A percentile compares a stretch with the other conserved stretches of the same genome.
Evolutionary conservation across 2,888 invertebrate species (phyloP).

Genomic region (Microchrysa polita): DNA sequence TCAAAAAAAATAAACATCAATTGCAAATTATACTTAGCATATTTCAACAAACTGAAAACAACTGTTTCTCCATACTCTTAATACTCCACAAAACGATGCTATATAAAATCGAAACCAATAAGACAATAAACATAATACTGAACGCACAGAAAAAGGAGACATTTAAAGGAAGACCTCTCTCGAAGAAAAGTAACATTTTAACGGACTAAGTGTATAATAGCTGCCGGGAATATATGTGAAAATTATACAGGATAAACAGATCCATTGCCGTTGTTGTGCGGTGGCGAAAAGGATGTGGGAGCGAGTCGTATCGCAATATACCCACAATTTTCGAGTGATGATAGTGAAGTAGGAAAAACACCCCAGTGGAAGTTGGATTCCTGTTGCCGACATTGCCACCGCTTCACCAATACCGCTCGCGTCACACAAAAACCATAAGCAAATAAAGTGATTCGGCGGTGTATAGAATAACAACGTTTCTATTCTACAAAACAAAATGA

Average conservation of each 20-base stretch:
- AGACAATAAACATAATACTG: constrained; percentile 17
- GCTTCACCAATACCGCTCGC: neutral
- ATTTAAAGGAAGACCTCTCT: constrained; percentile 17
- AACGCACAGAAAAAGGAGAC: neutral
- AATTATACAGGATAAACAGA: constrained; percentile 51
- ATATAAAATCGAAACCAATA: neutral
- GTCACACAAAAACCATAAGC: constrained; percentile 23
- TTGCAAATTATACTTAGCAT: neutral
- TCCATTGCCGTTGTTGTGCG: constrained; percentile 44
- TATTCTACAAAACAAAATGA: no score
- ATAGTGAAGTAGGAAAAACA: constrained; percentile 23
- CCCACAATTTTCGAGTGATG: neutral
- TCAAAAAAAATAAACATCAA: neutral
- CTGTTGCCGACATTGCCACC: neutral
- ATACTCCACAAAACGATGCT: no score
- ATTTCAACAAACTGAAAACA: neutral
- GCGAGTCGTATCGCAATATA: neutral
- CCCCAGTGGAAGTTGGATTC: neutral
- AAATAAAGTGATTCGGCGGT: constrained; percentile 20
- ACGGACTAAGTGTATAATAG: constrained; percentile 51
- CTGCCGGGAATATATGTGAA: constrained; percentile 51
- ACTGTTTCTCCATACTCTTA: neutral
- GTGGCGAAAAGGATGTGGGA: constrained; percentile 8
- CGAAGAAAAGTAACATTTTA: constrained; percentile 45
- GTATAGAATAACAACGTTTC: constrained; percentile 21